phyloP scores from a whole-genome alignment of 2,797 vertebrate species.

The Clangula hyemalis region DNA sequence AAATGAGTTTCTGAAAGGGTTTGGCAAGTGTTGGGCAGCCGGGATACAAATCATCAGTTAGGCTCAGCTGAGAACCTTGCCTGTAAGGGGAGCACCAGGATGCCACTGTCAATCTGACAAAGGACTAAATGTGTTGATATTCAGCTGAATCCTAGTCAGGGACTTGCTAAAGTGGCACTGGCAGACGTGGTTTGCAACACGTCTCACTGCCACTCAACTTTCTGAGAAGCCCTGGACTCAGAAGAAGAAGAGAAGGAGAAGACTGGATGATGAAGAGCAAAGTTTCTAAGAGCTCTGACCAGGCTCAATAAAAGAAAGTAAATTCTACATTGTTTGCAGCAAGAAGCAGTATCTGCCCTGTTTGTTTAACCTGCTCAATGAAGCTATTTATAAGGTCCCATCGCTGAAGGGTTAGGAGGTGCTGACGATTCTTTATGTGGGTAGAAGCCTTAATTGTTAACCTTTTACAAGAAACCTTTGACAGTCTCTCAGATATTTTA shows the following conservation, averaged over 20 bases:
- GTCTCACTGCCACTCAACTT: neutral
- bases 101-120: neutral
- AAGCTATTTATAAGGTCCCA: neutral
- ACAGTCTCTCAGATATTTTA: neutral
- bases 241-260: neutral
- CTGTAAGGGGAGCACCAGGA: neutral
- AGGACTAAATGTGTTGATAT: neutral
- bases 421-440: neutral
- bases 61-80: neutral
- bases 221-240: neutral
- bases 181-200: neutral
- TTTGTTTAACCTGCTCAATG: neutral
- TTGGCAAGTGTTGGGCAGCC: conserved; percentile 42
- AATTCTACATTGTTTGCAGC: neutral
- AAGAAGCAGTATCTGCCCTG: neutral
- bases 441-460: neutral
- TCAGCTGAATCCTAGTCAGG: neutral
- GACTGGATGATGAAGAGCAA: neutral
- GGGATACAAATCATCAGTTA: conserved; percentile 52
- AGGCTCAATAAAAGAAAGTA: neutral
- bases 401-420: neutral
- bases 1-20: conserved; percentile 30
- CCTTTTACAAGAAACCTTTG: neutral
- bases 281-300: neutral
- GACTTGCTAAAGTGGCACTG: neutral